A percentile compares a stretch with the other conserved stretches of the same genome.
phyloP scores from a whole-genome alignment of 1,140 invertebrate species.

The Diachasmimorpha longicaudata region DNA sequence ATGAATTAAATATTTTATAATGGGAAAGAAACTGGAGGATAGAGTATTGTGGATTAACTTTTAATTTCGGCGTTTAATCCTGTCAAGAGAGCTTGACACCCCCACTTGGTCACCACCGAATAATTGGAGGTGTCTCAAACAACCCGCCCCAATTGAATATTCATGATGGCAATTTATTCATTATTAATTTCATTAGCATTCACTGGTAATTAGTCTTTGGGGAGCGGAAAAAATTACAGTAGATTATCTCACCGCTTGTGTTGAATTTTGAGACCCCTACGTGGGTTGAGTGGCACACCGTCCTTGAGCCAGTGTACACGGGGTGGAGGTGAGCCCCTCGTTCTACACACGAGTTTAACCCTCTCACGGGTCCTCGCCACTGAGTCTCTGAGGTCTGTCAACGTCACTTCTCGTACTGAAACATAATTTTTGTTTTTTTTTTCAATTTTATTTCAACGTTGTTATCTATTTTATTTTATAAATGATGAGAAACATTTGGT shows the following conservation, averaged over 20 bases:
- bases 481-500: no score
- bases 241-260: conserved; percentile 56
- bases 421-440: conserved; percentile 27
- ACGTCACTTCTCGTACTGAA: conserved; percentile 60
- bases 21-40: no score
- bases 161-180: no score
- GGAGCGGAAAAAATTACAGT: background rate
- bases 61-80: no score
- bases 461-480: background rate
- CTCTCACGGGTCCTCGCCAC: conserved; percentile 62
- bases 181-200: no score
- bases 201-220: no score
- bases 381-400: conserved; percentile 62
- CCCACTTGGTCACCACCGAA: no score
- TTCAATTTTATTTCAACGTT: background rate
- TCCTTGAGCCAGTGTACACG: conserved; percentile 77
- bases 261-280: conserved; percentile 63
- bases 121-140: no score
- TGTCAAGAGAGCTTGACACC: no score
- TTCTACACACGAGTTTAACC: conserved; percentile 72
- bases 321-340: conserved; percentile 72
- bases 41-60: no score
- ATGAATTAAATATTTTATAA: background rate
- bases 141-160: no score
- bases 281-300: conserved; percentile 66